Percentiles rank a stretch among this genome's conserved stretches.
These are phyloP conservation scores for Geothlypis trichas DNA, from an alignment of 2,113 vertebrate genomes.

Conservation along the genomic window DNA sequence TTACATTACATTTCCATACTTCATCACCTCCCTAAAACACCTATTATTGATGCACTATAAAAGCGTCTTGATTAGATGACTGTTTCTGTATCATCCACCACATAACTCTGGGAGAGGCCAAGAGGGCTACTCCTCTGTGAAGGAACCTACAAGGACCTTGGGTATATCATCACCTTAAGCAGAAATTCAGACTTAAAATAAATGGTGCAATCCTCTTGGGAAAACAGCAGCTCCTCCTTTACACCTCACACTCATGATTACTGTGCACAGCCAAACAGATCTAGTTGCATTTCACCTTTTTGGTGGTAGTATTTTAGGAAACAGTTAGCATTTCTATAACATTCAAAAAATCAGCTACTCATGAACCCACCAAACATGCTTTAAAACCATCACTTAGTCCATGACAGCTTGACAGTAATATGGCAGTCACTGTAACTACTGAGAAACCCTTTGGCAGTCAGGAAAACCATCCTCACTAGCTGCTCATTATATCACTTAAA, in stretches of 20 bases:
- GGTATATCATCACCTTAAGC: not conserved
- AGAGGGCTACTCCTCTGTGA: not conserved
- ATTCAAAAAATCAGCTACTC: not conserved
- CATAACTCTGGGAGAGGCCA: not conserved
- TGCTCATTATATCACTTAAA: conserved; percentile 16
- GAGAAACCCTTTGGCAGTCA: not conserved
- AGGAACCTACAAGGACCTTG: not conserved
- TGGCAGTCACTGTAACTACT: not conserved
- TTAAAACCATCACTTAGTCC: not conserved
- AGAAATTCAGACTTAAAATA: not conserved
- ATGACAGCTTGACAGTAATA: conserved; percentile 28
- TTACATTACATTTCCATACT: not conserved
- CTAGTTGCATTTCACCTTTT: not conserved
- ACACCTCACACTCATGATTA: not conserved
- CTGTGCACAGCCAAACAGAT: not conserved
- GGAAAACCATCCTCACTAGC: not conserved
- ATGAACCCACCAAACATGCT: not conserved
- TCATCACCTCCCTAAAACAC: not conserved
- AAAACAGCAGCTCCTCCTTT: not conserved
- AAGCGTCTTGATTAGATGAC: not conserved
- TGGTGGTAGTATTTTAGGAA: not conserved
- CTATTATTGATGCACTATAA: not conserved
- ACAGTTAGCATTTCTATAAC: not conserved
- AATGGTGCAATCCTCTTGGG: not conserved
- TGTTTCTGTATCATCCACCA: not conserved